These are phyloP conservation scores for Amphiprion clarkii DNA, from an alignment of 2,797 vertebrate genomes.

Conservation along the genomic window DNA sequence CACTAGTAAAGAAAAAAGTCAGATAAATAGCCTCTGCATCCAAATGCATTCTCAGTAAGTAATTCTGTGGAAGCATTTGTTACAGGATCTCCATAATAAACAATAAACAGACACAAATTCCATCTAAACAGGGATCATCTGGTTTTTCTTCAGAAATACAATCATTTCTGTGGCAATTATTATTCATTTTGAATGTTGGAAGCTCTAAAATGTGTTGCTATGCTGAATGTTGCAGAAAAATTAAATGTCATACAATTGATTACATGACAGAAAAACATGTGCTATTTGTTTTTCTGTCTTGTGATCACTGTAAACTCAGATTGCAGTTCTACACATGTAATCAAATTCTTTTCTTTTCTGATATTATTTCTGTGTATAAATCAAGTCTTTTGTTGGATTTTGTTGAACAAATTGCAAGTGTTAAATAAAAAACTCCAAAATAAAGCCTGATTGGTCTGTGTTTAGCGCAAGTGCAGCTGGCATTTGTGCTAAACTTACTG, in stretches of 20 bases:
- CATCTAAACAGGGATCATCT: not conserved
- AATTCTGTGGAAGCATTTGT: not conserved
- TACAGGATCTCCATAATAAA: not conserved
- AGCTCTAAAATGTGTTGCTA: not conserved
- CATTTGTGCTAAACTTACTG: not conserved
- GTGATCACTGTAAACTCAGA: not conserved
- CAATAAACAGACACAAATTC: conserved; percentile 6
- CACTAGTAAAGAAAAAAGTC: not conserved
- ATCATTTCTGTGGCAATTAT: not conserved
- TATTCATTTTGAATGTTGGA: not conserved
- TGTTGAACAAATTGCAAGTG: not conserved
- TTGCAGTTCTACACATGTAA: not conserved
- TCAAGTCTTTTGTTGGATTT: not conserved
- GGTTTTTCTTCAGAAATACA: not conserved
- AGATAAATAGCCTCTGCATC: conserved; percentile 28
- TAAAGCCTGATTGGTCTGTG: not conserved
- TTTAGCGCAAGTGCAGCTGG: too few species aligned
- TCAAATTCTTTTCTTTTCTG: not conserved
- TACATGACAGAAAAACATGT: not conserved
- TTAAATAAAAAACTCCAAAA: not conserved
- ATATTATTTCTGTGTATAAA: too few species aligned
- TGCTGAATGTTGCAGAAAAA: not conserved
- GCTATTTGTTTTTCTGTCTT: too few species aligned
- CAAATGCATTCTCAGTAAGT: not conserved
- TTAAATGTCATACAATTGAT: not conserved